Percentiles rank a stretch among this genome's conserved stretches.
phyloP scores from a whole-genome alignment of 2,888 invertebrate species.

The Heteromurus nitidus region DNA sequence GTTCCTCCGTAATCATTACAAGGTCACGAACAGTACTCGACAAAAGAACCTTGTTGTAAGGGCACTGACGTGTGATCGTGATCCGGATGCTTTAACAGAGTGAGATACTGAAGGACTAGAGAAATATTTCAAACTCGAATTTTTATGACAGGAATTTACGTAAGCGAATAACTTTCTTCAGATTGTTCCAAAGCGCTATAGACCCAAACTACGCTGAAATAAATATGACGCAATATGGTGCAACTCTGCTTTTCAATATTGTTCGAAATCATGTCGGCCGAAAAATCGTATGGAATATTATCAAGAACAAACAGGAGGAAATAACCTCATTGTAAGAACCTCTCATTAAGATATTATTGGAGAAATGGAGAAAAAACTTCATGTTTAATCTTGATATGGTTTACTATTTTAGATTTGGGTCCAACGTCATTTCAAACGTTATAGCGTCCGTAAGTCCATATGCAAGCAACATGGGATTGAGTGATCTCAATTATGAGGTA shows the following conservation, averaged over 20 bases:
- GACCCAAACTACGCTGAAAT: neutral
- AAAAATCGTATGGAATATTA: neutral
- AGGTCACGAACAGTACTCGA: neutral
- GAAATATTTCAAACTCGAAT: neutral
- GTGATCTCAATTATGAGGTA: neutral
- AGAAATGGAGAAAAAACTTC: neutral
- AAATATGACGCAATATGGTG: neutral
- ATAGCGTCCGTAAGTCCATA: neutral
- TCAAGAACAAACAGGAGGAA: neutral
- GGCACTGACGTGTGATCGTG: slow-evolving; percentile 34
- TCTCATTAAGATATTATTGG: neutral
- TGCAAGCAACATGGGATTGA: neutral
- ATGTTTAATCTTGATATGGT: no score
- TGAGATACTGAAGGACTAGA: neutral
- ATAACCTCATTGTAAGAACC: neutral
- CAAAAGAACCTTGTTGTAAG: slow-evolving; percentile 16
- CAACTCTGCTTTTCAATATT: neutral
- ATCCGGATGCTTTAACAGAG: neutral
- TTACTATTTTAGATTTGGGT: neutral
- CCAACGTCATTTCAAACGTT: neutral
- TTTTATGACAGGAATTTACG: neutral
- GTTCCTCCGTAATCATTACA: slow-evolving; percentile 31
- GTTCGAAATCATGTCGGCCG: neutral
- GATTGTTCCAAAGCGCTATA: neutral
- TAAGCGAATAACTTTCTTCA: slow-evolving; percentile 4